A percentile compares a stretch with the other conserved stretches of the same genome.
Conservation (phyloP, 2,113 vertebrate genomes). For the Chunga burmeisteri region DNA sequence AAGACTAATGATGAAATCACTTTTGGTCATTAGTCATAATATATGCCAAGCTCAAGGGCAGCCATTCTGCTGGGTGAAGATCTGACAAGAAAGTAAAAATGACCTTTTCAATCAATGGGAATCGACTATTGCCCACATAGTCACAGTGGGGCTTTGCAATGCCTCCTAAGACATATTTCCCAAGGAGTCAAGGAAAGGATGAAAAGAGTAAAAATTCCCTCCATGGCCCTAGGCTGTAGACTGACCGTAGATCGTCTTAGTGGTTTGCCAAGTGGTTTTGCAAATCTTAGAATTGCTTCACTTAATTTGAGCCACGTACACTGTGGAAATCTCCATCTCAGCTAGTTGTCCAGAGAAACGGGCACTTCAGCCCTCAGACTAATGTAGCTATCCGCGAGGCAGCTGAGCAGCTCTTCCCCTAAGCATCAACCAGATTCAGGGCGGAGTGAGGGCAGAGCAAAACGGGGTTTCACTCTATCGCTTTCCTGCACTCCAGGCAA, state of each 20-base stretch:
- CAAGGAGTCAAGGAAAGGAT: background rate
- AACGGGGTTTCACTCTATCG: background rate
- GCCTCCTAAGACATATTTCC: background rate
- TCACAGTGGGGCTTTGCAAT: background rate
- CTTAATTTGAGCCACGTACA: background rate
- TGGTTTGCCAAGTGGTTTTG: background rate
- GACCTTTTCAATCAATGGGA: background rate
- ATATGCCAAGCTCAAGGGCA: background rate
- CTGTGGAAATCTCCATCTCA: background rate
- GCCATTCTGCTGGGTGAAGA: background rate
- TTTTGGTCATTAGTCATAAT: background rate
- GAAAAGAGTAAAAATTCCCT: background rate
- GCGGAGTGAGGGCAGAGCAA: background rate
- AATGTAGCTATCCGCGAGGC: background rate
- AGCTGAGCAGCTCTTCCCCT: background rate
- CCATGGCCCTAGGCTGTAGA: background rate
- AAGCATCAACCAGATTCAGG: background rate
- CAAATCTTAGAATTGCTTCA: background rate
- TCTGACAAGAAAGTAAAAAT: background rate
- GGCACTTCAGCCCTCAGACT: background rate
- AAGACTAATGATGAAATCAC: background rate
- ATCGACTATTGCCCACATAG: background rate
- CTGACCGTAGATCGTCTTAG: background rate
- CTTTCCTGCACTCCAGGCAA: background rate
- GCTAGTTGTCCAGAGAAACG: background rate